Percentiles rank a stretch among this genome's conserved stretches.
Conservation (phyloP, 2,113 vertebrate genomes). For the Trogon melanurus region DNA sequence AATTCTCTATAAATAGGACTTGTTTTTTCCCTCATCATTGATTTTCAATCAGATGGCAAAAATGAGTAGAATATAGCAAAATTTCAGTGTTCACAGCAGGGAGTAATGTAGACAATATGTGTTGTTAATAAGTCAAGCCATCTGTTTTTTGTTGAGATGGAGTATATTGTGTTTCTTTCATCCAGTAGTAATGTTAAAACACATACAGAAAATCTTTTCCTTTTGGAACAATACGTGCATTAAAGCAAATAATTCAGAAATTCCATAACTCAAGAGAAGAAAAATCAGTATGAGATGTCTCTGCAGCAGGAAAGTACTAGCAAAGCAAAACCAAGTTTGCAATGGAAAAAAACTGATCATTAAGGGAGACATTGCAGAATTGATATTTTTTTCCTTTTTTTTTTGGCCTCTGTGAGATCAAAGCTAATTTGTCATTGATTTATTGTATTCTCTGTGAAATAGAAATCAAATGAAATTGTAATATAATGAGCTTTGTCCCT, state of each 20-base stretch:
- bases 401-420: not conserved
- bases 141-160: not conserved
- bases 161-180: not conserved
- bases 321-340: not conserved
- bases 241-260: not conserved
- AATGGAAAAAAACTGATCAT: not conserved
- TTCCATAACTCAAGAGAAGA: not conserved
- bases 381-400: not conserved
- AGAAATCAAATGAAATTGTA: not conserved
- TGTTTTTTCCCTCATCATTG: not conserved
- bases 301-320: not conserved
- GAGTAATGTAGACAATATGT: not conserved
- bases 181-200: not conserved
- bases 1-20: not conserved
- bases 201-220: not conserved
- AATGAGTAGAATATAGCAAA: not conserved
- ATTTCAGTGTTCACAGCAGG: not conserved
- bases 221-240: not conserved
- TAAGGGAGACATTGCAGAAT: not conserved
- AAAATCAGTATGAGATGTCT: not conserved
- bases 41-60: conserved; percentile 8
- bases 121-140: not conserved
- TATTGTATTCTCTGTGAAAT: not conserved
- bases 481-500: not conserved
- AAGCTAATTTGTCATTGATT: not conserved